Evolutionary conservation across 2,113 vertebrate genomes (phyloP).

Genomic region (Leptobrachium ailaonicum): DNA sequence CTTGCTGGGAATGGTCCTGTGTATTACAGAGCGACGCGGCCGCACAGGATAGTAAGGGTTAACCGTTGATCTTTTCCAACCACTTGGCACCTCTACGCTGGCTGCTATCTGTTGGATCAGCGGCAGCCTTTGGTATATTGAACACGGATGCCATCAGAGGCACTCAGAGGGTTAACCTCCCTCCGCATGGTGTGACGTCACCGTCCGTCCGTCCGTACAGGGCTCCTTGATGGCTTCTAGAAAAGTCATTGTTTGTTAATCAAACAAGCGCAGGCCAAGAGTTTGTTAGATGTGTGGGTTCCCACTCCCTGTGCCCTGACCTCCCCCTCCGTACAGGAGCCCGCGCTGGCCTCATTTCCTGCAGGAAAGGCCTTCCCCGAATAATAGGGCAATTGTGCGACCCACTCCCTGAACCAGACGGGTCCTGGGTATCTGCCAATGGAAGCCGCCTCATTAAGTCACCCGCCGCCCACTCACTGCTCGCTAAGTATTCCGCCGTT

Average conservation of each 20-base stretch:
- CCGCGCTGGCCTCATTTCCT: conserved; percentile 30
- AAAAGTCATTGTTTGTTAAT: conserved; percentile 15
- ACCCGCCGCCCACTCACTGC: conserved; percentile 37
- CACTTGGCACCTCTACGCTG: no score
- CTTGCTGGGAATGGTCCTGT: no score
- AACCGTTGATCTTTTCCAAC: no score
- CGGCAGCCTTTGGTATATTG: no score
- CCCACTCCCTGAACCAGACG: background rate
- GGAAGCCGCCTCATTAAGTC: background rate
- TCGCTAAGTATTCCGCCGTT: conserved; percentile 16
- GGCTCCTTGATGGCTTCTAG: background rate
- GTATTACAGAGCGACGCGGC: no score
- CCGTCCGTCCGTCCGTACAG: no score
- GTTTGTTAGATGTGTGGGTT: conserved; percentile 12
- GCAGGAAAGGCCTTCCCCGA: background rate
- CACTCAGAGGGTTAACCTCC: no score
- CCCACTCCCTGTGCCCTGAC: conserved; percentile 13
- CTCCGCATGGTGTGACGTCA: no score
- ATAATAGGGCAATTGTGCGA: conserved; percentile 37
- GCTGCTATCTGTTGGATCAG: no score
- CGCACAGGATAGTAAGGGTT: no score
- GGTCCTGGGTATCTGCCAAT: conserved; percentile 8
- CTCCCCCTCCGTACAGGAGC: background rate
- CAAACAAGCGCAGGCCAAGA: background rate
- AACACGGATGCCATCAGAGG: no score